Evolutionary conservation across 2,888 invertebrate genomes (phyloP).

Genomic region (Eudemis profundana): DNA sequence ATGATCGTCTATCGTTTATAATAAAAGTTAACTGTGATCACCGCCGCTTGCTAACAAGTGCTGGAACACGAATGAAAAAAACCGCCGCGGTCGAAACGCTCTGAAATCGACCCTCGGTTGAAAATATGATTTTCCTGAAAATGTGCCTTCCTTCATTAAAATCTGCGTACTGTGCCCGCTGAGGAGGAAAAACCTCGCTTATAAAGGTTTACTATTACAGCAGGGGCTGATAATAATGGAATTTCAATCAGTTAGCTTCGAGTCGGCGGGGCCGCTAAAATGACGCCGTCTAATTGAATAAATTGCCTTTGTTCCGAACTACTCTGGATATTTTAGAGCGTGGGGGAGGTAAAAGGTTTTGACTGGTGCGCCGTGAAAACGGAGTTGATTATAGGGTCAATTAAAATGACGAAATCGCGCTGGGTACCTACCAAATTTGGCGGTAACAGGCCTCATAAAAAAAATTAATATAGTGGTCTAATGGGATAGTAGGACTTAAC

Average conservation of each 20-base stretch:
- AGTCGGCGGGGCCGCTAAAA: slow-evolving; percentile 47
- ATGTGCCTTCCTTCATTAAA: not conserved
- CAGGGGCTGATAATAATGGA: slow-evolving; percentile 79
- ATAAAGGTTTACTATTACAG: slow-evolving; percentile 75
- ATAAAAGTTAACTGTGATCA: too few species aligned
- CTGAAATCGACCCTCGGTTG: too few species aligned
- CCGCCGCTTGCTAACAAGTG: too few species aligned
- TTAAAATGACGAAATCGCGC: not conserved
- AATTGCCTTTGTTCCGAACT: slow-evolving; percentile 41
- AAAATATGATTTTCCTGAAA: not conserved
- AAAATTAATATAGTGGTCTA: too few species aligned
- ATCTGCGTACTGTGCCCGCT: slow-evolving; percentile 56
- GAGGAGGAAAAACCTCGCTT: slow-evolving; percentile 74
- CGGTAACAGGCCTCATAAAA: too few species aligned
- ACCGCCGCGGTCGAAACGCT: too few species aligned
- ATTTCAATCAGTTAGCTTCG: slow-evolving; percentile 77
- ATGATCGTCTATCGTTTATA: too few species aligned
- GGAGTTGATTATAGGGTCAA: slow-evolving; percentile 8
- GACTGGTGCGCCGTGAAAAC: not conserved
- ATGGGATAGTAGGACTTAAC: too few species aligned
- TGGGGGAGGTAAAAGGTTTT: slow-evolving; percentile 13
- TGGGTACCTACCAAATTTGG: too few species aligned
- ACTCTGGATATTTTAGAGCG: slow-evolving; percentile 32
- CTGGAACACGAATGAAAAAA: too few species aligned
- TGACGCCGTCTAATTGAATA: slow-evolving; percentile 45